phyloP scores from a whole-genome alignment of 2,888 invertebrate genomes.

The Sesia apiformis region DNA sequence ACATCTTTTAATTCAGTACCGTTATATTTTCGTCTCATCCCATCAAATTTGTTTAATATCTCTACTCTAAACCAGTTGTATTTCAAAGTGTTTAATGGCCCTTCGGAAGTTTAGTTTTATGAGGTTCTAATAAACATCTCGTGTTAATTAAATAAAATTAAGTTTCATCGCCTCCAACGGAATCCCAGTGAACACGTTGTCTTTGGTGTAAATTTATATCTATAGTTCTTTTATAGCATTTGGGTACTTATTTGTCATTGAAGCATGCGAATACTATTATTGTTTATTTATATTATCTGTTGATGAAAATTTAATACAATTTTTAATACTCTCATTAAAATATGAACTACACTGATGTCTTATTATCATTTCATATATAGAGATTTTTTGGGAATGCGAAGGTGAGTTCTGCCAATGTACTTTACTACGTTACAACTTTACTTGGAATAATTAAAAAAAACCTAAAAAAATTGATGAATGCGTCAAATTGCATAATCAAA shows the following conservation, averaged over 20 bases:
- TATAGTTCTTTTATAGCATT: neutral
- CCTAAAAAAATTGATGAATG: too few species aligned
- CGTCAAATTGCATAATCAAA: too few species aligned
- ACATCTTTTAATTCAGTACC: conserved; percentile 6
- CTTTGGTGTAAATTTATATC: neutral
- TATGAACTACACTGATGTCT: too few species aligned
- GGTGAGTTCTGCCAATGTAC: too few species aligned
- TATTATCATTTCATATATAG: too few species aligned
- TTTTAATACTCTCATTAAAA: too few species aligned
- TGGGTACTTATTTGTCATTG: neutral
- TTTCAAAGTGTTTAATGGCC: conserved; percentile 22
- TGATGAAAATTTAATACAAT: neutral
- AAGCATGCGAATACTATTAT: too few species aligned
- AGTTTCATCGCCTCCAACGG: neutral
- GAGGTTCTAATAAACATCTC: neutral
- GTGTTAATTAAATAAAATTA: neutral
- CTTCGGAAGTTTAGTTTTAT: conserved; percentile 12
- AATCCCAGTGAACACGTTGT: neutral
- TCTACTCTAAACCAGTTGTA: conserved; percentile 21
- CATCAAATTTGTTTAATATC: conserved; percentile 7
- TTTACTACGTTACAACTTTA: too few species aligned
- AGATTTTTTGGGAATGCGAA: too few species aligned
- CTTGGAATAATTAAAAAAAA: too few species aligned
- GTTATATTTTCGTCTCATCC: conserved; percentile 12
- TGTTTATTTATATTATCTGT: neutral